Percentiles rank a stretch among this genome's conserved stretches.
These are phyloP conservation scores for Sinocyclocheilus grahami DNA, from an alignment of 2,113 vertebrate species.

Conservation along the genomic window DNA sequence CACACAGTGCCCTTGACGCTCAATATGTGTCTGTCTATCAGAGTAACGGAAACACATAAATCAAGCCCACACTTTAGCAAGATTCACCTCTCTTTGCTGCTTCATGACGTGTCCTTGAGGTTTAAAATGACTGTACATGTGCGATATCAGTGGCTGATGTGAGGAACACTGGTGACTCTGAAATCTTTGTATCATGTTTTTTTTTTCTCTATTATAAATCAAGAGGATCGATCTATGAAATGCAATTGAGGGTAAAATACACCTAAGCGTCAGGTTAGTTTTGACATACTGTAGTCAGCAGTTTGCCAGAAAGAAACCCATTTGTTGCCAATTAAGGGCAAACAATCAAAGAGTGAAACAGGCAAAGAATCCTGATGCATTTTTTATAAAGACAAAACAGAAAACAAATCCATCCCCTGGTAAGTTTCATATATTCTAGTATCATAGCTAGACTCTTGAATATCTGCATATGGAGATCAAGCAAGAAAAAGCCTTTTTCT, in stretches of 20 bases:
- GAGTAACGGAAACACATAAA: slow-evolving; percentile 57
- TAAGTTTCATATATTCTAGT: background rate
- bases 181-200: too few species aligned
- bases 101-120: slow-evolving; percentile 54
- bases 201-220: slow-evolving; percentile 13
- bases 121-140: background rate
- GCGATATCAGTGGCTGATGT: background rate
- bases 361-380: background rate
- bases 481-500: too few species aligned
- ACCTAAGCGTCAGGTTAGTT: background rate
- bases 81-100: background rate
- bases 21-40: slow-evolving; percentile 39
- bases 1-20: slow-evolving; percentile 58
- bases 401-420: background rate
- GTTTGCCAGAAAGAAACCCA: background rate
- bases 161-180: too few species aligned
- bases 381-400: background rate
- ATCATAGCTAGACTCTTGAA: background rate
- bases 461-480: background rate
- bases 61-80: slow-evolving; percentile 53
- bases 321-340: background rate
- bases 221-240: background rate
- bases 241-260: slow-evolving; percentile 1
- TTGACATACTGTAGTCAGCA: background rate
- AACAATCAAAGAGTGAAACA: background rate